phyloP scores from a whole-genome alignment of 35 echinoderm and acorn worm genomes.

The Holothuria glaberrima region DNA sequence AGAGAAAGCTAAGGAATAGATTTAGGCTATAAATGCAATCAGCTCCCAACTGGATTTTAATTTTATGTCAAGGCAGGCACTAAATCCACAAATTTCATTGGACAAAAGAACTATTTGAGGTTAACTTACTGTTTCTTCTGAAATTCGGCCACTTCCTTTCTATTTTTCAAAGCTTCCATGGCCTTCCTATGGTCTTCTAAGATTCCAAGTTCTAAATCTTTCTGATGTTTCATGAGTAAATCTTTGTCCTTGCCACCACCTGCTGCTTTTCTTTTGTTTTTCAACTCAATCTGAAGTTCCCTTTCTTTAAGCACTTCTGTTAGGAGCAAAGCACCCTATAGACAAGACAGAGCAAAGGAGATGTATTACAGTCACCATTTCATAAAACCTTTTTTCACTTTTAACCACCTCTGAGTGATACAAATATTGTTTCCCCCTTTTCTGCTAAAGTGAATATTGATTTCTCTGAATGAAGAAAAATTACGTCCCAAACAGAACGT shows the following conservation, averaged over 20 bases:
- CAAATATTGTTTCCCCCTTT: too few species aligned
- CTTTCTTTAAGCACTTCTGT: conserved; percentile 97
- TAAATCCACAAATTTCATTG: background rate
- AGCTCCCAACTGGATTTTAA: too few species aligned
- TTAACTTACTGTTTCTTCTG: conserved; percentile 86
- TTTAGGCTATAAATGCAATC: background rate
- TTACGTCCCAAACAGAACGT: too few species aligned
- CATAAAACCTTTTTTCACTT: background rate
- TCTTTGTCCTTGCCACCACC: conserved; percentile 77
- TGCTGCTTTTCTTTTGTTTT: conserved; percentile 70
- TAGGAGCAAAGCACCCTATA: conserved; percentile 89
- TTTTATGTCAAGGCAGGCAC: too few species aligned
- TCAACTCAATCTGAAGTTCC: conserved; percentile 90
- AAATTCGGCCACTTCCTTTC: conserved; percentile 73
- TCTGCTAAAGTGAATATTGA: too few species aligned
- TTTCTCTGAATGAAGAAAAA: too few species aligned
- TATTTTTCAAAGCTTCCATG: conserved; percentile 66
- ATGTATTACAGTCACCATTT: background rate
- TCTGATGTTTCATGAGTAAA: conserved; percentile 66
- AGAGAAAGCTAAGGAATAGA: too few species aligned
- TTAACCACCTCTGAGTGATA: background rate
- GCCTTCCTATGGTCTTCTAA: conserved; percentile 93
- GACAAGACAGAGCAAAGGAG: background rate
- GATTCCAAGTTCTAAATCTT: conserved; percentile 85
- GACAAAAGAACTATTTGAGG: background rate